These are phyloP conservation scores for Parnassius apollo DNA, from an alignment of 2,888 invertebrate species.

Conservation along the genomic window DNA sequence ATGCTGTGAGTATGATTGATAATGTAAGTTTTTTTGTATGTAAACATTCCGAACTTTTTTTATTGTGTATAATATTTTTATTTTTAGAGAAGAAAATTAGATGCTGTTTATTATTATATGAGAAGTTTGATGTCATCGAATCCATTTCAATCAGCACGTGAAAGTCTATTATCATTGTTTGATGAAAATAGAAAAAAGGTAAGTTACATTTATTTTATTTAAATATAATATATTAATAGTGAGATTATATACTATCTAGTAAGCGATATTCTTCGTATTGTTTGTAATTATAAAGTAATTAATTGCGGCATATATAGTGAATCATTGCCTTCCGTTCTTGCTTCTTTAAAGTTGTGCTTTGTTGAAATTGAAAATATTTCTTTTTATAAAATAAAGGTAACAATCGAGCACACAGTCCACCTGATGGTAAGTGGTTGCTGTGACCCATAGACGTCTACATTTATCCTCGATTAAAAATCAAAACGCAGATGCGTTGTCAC, in stretches of 20 bases:
- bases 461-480: too few species aligned
- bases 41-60: background rate
- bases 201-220: conserved; percentile 32
- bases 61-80: conserved; percentile 30
- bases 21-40: background rate
- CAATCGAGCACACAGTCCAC: too few species aligned
- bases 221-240: background rate
- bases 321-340: too few species aligned
- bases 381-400: too few species aligned
- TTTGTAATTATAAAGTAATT: background rate
- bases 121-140: conserved; percentile 96
- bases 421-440: too few species aligned
- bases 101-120: conserved; percentile 98
- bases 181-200: conserved; percentile 97
- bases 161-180: conserved; percentile 92
- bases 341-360: too few species aligned
- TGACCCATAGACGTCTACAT: too few species aligned
- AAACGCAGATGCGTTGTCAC: too few species aligned
- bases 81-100: conserved; percentile 93
- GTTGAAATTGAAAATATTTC: too few species aligned
- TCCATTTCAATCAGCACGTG: conserved; percentile 95
- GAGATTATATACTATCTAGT: background rate
- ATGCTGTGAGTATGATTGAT: conserved; percentile 81
- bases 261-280: conserved; percentile 26
- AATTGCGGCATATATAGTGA: too few species aligned